phyloP scores from a whole-genome alignment of 2,888 invertebrate genomes.

The Hermodice carunculata region DNA sequence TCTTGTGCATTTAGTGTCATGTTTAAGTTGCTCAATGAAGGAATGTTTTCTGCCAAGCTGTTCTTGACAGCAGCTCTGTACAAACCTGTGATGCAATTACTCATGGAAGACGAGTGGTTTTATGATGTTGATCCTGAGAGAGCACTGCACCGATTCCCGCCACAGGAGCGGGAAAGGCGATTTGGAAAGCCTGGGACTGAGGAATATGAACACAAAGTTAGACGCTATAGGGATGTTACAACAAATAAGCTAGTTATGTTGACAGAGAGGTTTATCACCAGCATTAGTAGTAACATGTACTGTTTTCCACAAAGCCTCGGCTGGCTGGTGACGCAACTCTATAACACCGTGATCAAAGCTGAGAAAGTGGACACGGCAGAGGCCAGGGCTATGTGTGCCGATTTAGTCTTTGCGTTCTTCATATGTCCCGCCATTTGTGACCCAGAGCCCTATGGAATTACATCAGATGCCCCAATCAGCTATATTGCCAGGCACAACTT shows the following conservation, averaged over 20 bases:
- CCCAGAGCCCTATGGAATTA: constrained; percentile 94
- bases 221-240: constrained; percentile 79
- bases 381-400: constrained; percentile 83
- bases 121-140: constrained; percentile 93
- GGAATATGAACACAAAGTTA: constrained; percentile 81
- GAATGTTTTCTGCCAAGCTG: constrained; percentile 89
- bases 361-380: constrained; percentile 61
- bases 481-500: constrained; percentile 88
- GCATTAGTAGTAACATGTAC: constrained; percentile 86
- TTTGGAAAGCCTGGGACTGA: constrained; percentile 84
- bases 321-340: constrained; percentile 92
- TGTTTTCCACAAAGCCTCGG: constrained; percentile 89
- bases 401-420: constrained; percentile 92
- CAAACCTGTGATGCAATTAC: constrained; percentile 88
- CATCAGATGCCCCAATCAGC: constrained; percentile 90
- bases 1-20: constrained; percentile 89
- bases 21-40: constrained; percentile 90
- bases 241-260: constrained; percentile 81
- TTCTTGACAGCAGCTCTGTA: constrained; percentile 94
- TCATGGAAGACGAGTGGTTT: constrained; percentile 92
- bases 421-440: constrained; percentile 97
- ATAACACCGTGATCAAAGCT: constrained; percentile 71
- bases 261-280: constrained; percentile 84
- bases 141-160: constrained; percentile 76
- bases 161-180: constrained; percentile 75